A percentile compares a stretch with the other conserved stretches of the same genome.
phyloP scores from a whole-genome alignment of 2,797 vertebrate genomes.

The Hirundo rustica region DNA sequence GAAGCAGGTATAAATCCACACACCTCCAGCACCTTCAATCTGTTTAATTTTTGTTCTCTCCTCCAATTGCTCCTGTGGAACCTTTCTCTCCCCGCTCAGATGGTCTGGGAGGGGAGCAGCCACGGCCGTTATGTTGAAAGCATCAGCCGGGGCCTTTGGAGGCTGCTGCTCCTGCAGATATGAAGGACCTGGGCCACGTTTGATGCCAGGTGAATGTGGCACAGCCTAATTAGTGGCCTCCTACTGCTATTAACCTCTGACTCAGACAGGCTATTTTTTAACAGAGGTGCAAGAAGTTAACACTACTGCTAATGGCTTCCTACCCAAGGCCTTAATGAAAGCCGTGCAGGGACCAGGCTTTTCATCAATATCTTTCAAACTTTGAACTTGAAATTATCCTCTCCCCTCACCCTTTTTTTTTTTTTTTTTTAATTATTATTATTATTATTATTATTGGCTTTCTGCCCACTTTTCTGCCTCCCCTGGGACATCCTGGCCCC shows the following conservation, averaged over 20 bases:
- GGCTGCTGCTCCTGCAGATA: conserved; percentile 52
- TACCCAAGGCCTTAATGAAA: conserved; percentile 67
- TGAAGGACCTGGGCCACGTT: conserved; percentile 55
- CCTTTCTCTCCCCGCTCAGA: conserved; percentile 37
- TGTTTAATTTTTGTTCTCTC: background rate
- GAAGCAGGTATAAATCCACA: background rate
- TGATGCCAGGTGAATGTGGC: conserved; percentile 43
- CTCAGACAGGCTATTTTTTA: conserved; percentile 74
- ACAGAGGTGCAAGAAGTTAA: conserved; percentile 74
- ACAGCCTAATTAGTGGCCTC: conserved; percentile 69
- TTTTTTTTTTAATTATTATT: background rate
- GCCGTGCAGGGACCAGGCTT: conserved; percentile 41
- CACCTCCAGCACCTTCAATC: background rate
- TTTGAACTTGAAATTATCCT: conserved; percentile 51
- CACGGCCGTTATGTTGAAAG: conserved; percentile 6
- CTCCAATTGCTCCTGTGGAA: background rate
- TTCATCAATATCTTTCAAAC: conserved; percentile 74
- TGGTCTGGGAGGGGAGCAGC: conserved; percentile 55
- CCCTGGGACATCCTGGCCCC: background rate
- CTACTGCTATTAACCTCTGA: conserved; percentile 77
- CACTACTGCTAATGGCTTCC: conserved; percentile 65
- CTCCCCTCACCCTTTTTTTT: background rate
- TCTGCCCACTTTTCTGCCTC: background rate
- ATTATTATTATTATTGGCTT: background rate
- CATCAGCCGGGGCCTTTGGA: conserved; percentile 50